Evolutionary conservation across 2,113 vertebrate species (phyloP), one percentile per base, ranked within the genome.

Genomic region (Oryzias woworae): DNA sequence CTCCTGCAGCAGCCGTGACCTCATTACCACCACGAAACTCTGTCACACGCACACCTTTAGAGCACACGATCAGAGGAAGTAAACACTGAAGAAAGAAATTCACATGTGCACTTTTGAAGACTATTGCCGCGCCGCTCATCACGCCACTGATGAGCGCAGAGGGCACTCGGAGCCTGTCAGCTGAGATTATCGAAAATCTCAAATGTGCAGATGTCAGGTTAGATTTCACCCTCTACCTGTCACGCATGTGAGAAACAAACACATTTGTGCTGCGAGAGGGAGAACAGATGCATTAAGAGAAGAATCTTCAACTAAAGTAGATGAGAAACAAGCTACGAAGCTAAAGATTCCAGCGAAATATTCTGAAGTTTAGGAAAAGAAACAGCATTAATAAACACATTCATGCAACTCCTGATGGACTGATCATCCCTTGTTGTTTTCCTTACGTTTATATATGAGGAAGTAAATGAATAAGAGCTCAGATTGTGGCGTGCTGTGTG

Each of bases 11-110:
- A 84, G 71, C 74, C 47, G 77, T 82, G 88, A 89, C 85, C 87
- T 89, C 75, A 88, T 88, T 90, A 89, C 53, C 47, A 76, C 64
- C 66, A 64, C 57, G 48, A 73, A 71, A 49, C 61, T 55, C 70
- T 47, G 67, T 60, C 61, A 69, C 74, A 78, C 65, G 68, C 51
- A 63, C 69, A 69, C 68, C 53, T 82, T 73, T 69, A 62, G 47
- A 72, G 58, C 58, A 47, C 14, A 45, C 60, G 71, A 59, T 55
- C 58, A 70, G 12, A 56, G 47, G 53, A 20, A 65, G 20, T 49
- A 18, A 26, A 47, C 50, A 46, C 62, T 48, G 51, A 67, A 47
- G 54, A 28, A 62, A 67, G 54, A 82, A 60, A 84, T 83, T 79
- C 63, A 81, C 76, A 41, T 1, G 14, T 46, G 64, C 67, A 76